These are phyloP conservation scores for Aythya baeri DNA, from an alignment of 2,113 vertebrate species.

Conservation along the genomic window DNA sequence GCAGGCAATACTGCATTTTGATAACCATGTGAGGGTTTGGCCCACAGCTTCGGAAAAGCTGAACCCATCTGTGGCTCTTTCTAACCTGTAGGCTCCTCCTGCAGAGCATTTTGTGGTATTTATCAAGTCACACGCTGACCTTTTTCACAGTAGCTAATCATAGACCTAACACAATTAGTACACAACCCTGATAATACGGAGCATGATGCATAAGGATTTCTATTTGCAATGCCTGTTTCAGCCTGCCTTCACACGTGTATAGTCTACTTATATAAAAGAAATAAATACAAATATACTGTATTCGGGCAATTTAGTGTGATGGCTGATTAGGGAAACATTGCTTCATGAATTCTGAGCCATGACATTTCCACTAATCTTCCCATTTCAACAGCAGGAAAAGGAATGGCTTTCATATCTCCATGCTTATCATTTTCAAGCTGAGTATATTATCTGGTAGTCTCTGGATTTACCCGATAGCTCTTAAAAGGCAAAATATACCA, in stretches of 20 bases:
- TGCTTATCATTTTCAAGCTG: slow-evolving; percentile 41
- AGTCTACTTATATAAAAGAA: not conserved
- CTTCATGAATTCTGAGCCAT: slow-evolving; percentile 44
- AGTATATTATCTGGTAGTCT: slow-evolving; percentile 47
- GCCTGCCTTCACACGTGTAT: not conserved
- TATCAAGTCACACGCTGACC: not conserved
- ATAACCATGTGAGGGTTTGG: too few species aligned
- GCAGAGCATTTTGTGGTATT: not conserved
- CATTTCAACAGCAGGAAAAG: slow-evolving; percentile 34
- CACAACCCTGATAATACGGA: not conserved
- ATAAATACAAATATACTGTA: not conserved
- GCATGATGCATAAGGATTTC: not conserved
- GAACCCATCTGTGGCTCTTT: not conserved
- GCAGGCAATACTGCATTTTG: fast-evolving
- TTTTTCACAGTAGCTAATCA: not conserved
- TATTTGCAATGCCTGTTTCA: not conserved
- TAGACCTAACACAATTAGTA: not conserved
- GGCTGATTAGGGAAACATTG: slow-evolving; percentile 33
- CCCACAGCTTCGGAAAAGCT: not conserved
- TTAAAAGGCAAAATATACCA: slow-evolving; percentile 11
- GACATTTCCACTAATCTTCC: slow-evolving; percentile 60
- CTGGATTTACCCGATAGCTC: slow-evolving; percentile 33
- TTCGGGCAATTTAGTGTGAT: slow-evolving; percentile 24
- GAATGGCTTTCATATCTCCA: slow-evolving; percentile 8
- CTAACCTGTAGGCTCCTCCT: not conserved